phyloP scores from a whole-genome alignment of 2,113 vertebrate genomes.

The Amia ocellicauda region DNA sequence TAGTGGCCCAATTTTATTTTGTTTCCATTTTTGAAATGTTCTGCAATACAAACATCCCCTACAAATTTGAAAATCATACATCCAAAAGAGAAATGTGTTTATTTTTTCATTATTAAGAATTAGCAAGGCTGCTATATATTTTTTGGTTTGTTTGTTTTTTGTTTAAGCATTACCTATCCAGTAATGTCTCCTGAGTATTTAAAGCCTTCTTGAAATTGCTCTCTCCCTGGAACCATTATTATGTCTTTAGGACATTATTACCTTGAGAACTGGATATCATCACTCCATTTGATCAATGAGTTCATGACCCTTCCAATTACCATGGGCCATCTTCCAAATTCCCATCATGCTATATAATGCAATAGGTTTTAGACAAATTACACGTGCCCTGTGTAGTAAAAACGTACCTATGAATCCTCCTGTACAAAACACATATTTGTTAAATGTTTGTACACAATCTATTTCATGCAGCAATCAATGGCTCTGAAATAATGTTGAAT shows the following conservation, averaged over 20 bases:
- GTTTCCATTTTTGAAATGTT: neutral
- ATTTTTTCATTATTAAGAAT: neutral
- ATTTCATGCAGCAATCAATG: neutral
- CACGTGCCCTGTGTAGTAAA: neutral
- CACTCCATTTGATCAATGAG: constrained; percentile 53
- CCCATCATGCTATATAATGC: constrained; percentile 24
- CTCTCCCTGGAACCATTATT: constrained; percentile 11
- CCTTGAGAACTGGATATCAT: constrained; percentile 55
- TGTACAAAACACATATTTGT: neutral
- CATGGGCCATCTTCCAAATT: constrained; percentile 48
- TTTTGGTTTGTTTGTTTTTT: too few species aligned
- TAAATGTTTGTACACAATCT: neutral
- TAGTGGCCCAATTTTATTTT: neutral
- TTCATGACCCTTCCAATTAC: constrained; percentile 52
- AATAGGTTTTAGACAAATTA: constrained; percentile 52
- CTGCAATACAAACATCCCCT: neutral
- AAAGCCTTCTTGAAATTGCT: constrained; percentile 18
- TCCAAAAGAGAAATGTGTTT: neutral
- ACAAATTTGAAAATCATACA: neutral
- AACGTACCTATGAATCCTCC: neutral
- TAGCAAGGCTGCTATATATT: neutral
- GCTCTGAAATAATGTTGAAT: neutral
- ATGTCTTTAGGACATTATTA: constrained; percentile 46
- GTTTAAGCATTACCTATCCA: neutral
- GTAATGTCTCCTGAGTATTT: constrained; percentile 13